phyloP scores from a whole-genome alignment of 2,888 invertebrate species.

The Campaea margaritaria region DNA sequence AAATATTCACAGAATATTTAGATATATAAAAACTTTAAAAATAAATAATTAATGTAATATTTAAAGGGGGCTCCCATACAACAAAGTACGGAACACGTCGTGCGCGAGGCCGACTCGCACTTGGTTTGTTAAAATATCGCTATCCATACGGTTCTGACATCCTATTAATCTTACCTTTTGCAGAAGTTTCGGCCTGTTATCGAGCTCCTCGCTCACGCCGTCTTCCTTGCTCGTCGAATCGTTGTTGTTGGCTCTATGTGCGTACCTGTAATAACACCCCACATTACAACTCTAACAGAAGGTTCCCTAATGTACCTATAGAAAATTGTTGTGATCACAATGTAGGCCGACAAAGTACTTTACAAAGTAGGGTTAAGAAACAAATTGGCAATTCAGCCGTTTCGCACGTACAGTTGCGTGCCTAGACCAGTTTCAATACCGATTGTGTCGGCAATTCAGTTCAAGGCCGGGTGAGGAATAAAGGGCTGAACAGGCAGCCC shows the following conservation, averaged over 20 bases:
- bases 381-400: constrained; percentile 25
- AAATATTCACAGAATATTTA: too few relatives aligned
- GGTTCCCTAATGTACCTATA: constrained; percentile 1
- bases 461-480: constrained; percentile 25
- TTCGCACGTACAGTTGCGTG: constrained; percentile 35
- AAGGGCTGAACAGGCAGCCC: constrained; percentile 20
- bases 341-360: constrained; percentile 27
- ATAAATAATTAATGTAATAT: too few relatives aligned
- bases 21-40: too few relatives aligned
- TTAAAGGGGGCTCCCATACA: too few relatives aligned
- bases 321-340: constrained; percentile 20
- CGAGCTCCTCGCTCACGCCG: constrained; percentile 78
- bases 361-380: constrained; percentile 16
- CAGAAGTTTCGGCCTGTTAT: constrained; percentile 87
- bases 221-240: constrained; percentile 47
- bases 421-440: constrained; percentile 20
- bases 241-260: constrained; percentile 61
- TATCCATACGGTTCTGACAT: too few relatives aligned
- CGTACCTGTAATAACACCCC: constrained; percentile 21
- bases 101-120: too few relatives aligned
- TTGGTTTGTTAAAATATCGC: too few relatives aligned
- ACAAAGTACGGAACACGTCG: too few relatives aligned
- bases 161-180: constrained; percentile 65
- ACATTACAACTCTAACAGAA: background rate
- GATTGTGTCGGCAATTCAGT: constrained; percentile 16